phyloP scores from a whole-genome alignment of 2,113 vertebrate species.

The Eptesicus fuscus region DNA sequence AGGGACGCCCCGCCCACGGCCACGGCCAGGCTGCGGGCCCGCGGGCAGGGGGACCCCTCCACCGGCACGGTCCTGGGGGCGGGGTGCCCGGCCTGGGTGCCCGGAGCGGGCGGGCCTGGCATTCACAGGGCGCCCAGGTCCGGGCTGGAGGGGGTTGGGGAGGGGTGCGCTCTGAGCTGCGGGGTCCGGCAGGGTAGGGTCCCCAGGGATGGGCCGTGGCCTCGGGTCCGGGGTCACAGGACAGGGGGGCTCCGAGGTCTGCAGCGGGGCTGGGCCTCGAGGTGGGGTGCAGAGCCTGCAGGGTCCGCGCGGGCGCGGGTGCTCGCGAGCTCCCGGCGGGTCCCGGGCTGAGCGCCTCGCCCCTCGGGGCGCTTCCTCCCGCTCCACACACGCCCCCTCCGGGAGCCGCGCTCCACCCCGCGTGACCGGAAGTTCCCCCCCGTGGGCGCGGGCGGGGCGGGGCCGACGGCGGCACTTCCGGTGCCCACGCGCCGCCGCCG shows the following conservation, averaged over 20 bases:
- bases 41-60: neutral
- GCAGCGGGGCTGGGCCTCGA: no score
- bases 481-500: constrained; percentile 74
- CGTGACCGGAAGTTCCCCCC: constrained; percentile 73
- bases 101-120: neutral
- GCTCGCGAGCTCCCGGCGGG: fast-evolving
- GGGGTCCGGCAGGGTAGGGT: no score
- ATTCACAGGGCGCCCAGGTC: neutral
- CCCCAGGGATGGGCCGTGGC: neutral
- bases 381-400: neutral
- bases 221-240: neutral
- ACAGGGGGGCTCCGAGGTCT: neutral
- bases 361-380: fast-evolving
- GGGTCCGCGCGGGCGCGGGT: neutral
- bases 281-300: neutral
- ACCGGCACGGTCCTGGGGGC: neutral
- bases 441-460: constrained; percentile 56
- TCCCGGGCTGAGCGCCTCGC: neutral
- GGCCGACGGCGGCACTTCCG: constrained; percentile 67
- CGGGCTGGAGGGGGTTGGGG: fast-evolving
- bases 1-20: neutral
- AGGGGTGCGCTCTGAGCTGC: neutral
- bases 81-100: neutral
- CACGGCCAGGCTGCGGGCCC: neutral
- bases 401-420: neutral